Base-by-base conservation (phyloP, 2,888 invertebrate species). In the Torymus texanus region DNA sequence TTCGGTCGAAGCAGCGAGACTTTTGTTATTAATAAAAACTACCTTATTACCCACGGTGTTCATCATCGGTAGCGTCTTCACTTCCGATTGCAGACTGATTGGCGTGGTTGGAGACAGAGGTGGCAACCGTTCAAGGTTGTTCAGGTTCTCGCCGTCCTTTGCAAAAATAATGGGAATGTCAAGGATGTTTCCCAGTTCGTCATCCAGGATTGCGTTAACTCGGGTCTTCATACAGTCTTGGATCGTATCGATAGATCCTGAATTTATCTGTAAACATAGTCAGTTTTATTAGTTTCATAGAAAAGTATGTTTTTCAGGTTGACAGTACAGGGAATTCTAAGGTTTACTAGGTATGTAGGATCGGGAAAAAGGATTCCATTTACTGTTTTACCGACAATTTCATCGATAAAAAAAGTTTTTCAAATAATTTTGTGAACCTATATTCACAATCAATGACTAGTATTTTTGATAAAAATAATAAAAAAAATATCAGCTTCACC, bases 121-220 rank as follows among this genome's bases (percentile, higher is more conserved):
- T 13, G 79, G 65, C 13, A 80, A 58, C 8, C 29, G 41, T 59
- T 71, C 76, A 14, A 79, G n/a, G n/a, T 56, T 76, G 50, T 71
- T 79, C 41, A 90, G 75, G 82, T 86, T 90, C 63, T 91, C 92
- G 86, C 92, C 92, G 63, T 93, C 93, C 83, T 94, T 94, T 0
- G 94, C 94, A 86, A 94, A 94, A 78, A 94, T 92, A 83, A 94
- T 94, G 0, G 94, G 94, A 86, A 94, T 91, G 85, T 94, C 93
- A 85, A 93, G 91, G 65, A 94, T 94, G 85, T 93, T 93, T 13
- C 88, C 88, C 18, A 90, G 79, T 63, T 89, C 90, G n/a, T 89
- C 88, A 24, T 89, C 86, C 18, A 81, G n/a, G 14, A 55, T 72
- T n/a, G 29, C 13, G 50, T 59, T 73, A 14, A n/a, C 4, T 41